Conservation (phyloP, 2,113 vertebrate species). For the Gorsachius goisagi region DNA sequence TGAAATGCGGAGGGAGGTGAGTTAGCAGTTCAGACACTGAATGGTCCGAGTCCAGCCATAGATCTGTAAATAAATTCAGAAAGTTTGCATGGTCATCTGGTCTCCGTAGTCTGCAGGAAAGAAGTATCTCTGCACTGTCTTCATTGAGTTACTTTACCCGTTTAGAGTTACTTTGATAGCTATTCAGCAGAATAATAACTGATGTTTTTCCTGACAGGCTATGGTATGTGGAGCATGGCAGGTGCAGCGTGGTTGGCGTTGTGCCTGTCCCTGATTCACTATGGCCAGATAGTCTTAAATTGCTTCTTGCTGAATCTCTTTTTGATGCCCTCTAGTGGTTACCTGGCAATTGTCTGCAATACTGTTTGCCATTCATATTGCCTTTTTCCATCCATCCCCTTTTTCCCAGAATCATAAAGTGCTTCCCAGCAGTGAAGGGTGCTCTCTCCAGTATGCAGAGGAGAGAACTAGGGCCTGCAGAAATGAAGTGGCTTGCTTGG, state of each 20-base stretch:
- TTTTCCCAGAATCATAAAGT: not conserved
- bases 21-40: not conserved
- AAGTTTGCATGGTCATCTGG: not conserved
- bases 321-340: conserved; percentile 6
- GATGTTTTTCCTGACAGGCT: not conserved
- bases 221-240: not conserved
- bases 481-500: not conserved
- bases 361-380: not conserved
- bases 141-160: not conserved
- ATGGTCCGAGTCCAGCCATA: not conserved
- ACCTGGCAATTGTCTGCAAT: not conserved
- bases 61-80: not conserved
- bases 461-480: not conserved
- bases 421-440: rapidly evolving
- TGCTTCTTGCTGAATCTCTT: not conserved
- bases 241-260: not conserved
- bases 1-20: not conserved
- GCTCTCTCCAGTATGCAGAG: not conserved
- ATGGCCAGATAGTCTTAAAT: not conserved
- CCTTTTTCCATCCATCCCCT: not conserved
- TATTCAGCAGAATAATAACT: not conserved
- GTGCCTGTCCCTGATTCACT: not conserved
- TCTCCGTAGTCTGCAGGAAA: not conserved
- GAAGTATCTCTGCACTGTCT: not conserved
- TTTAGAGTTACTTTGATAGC: not conserved